Conservation (phyloP, 2,797 vertebrate species). For the Halcyon smyrnensis region DNA sequence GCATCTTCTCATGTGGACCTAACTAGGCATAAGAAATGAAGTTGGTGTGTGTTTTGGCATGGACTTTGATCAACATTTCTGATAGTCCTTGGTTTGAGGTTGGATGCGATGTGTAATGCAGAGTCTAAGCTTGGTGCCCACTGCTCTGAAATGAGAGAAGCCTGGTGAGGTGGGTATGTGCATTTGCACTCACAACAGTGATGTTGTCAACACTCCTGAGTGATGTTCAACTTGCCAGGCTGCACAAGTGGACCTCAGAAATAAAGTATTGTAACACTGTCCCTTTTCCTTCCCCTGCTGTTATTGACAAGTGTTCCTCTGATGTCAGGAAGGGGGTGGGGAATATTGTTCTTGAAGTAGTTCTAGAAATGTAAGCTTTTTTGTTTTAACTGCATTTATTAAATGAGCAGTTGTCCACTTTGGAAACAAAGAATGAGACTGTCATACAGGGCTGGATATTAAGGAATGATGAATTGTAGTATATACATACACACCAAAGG, state of each 20-base stretch:
- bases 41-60: background rate
- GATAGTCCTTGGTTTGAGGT: background rate
- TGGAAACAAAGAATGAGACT: background rate
- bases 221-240: background rate
- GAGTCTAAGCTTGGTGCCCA: rapidly evolving
- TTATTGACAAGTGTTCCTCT: background rate
- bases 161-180: rapidly evolving
- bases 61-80: background rate
- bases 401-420: background rate
- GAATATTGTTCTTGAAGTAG: background rate
- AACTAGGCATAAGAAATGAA: rapidly evolving
- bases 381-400: background rate
- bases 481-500: background rate
- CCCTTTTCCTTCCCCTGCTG: background rate
- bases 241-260: background rate
- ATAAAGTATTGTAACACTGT: rapidly evolving
- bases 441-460: background rate
- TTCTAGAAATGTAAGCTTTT: background rate
- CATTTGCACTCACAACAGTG: background rate
- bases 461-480: too few relatives aligned
- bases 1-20: rapidly evolving
- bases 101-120: background rate
- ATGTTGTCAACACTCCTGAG: rapidly evolving
- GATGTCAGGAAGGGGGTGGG: background rate
- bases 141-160: background rate